Base-by-base conservation (phyloP, 2,888 invertebrate genomes). In the Minunthozetes semirufus region DNA sequence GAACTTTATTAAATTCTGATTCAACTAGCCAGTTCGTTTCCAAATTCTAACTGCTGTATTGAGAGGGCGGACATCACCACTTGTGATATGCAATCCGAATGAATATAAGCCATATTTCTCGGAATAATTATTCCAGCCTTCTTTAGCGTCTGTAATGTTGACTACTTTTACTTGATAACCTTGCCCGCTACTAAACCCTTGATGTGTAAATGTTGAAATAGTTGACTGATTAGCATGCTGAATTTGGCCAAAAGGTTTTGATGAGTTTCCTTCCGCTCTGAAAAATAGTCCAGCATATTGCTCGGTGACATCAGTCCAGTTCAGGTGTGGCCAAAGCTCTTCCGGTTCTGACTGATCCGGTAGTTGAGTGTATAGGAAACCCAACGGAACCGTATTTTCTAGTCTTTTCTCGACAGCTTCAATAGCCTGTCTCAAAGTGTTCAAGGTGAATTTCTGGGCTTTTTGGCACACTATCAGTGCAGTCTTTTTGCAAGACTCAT, bases 251-350 rank as follows among this genome's bases (percentile, higher is more conserved):
- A 68, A 68, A 15, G 6, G 0, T 0, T 2, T 11, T 2, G 68
- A 29, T 8, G 5, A 4, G 68, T 25, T 25, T n/a, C 68, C 68
- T 19, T 68, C 68, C 5, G 68, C 68, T 17, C 68, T 42, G 11
- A 68, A 68, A 11, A 68, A 68, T 13, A 68, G 13, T 9, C 68
- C 68, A 13, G 68, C 19, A 22, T 68, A 68, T 13, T 42, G 9
- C 22, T 42, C 9, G 11, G 68, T 68, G 1, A 68, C 68, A 8
- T 68, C 68, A 9, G 68, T 27, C 68, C 68, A 68, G 9, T 68
- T 68, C 5, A 25, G 9, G 2, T 48, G n/a, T 8, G 68, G 68
- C 68, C 68, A 68, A 22, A 68, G 13, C 13, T 13, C 11, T 5
- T 25, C 29, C 13, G 68, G 68, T 19, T 2, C 4, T 25, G 68